Evolutionary conservation across 2,888 invertebrate species (phyloP).

Genomic region (Sarcophaga carnaria): DNA sequence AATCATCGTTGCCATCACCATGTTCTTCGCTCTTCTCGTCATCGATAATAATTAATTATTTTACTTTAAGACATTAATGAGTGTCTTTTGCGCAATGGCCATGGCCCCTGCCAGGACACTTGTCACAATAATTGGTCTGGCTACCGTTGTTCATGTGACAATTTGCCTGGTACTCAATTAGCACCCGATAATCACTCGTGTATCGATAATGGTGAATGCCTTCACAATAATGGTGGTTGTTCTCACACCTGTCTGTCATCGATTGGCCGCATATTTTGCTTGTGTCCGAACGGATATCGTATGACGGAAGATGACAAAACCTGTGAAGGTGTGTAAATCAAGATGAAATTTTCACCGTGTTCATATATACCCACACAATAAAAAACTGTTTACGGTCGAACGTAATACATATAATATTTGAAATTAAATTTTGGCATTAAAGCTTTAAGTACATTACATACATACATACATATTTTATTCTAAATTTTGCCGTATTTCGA

Average conservation of each 20-base stretch:
- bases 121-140: constrained; percentile 85
- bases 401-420: too few relatives aligned
- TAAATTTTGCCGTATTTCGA: too few relatives aligned
- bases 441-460: too few relatives aligned
- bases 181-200: constrained; percentile 84
- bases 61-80: constrained; percentile 83
- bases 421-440: too few relatives aligned
- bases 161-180: constrained; percentile 84
- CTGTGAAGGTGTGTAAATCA: constrained; percentile 81
- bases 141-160: constrained; percentile 84
- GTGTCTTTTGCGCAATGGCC: constrained; percentile 85
- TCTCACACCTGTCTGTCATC: constrained; percentile 82
- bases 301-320: constrained; percentile 80
- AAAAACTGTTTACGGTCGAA: too few relatives aligned
- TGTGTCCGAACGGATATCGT: constrained; percentile 82
- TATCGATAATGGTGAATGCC: constrained; percentile 81
- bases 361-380: too few relatives aligned
- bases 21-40: background rate
- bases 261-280: constrained; percentile 82
- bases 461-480: too few relatives aligned
- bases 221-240: constrained; percentile 82
- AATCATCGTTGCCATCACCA: constrained; percentile 18
- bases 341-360: background rate
- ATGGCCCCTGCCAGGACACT: constrained; percentile 85
- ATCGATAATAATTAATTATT: constrained; percentile 40